Evolutionary conservation across 2,113 vertebrate genomes (phyloP).

Genomic region (Heterotis niloticus): DNA sequence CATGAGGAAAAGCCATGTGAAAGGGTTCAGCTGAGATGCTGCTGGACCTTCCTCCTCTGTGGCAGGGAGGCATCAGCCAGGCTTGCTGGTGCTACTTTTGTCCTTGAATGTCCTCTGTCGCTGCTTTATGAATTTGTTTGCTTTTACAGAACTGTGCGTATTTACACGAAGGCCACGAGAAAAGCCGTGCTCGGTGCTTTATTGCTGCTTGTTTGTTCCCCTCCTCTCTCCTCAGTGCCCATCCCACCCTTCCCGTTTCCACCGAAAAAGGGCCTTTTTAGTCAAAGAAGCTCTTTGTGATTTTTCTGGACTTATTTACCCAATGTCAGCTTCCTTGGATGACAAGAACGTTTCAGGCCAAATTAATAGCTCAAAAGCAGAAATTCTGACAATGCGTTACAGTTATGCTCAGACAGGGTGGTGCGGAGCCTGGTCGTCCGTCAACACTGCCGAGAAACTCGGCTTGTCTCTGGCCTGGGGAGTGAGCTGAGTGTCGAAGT

Average conservation of each 20-base stretch:
- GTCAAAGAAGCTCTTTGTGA: not conserved
- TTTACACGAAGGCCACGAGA: not conserved
- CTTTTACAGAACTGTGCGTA: not conserved
- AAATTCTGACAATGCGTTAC: not conserved
- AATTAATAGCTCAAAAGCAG: conserved; percentile 1
- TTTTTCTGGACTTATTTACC: not conserved
- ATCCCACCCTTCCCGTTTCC: not conserved
- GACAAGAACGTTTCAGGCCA: not conserved
- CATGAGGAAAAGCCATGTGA: no score
- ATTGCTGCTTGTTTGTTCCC: not conserved
- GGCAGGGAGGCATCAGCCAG: no score
- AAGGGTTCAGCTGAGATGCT: no score
- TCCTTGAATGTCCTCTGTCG: no score
- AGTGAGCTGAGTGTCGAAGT: conserved; percentile 7
- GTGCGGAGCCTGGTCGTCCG: not conserved
- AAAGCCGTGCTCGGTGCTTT: not conserved
- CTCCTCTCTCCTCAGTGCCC: not conserved
- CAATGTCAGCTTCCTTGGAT: not conserved
- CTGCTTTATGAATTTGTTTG: no score
- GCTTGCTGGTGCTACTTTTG: no score
- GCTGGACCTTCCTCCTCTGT: no score
- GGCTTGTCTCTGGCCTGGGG: not conserved
- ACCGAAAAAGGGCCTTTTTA: not conserved
- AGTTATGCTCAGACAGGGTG: not conserved
- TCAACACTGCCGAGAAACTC: not conserved